Percentiles rank a stretch among this genome's conserved stretches.
Conservation (phyloP, 2,888 invertebrate species). For the Ametastegia equiseti region DNA sequence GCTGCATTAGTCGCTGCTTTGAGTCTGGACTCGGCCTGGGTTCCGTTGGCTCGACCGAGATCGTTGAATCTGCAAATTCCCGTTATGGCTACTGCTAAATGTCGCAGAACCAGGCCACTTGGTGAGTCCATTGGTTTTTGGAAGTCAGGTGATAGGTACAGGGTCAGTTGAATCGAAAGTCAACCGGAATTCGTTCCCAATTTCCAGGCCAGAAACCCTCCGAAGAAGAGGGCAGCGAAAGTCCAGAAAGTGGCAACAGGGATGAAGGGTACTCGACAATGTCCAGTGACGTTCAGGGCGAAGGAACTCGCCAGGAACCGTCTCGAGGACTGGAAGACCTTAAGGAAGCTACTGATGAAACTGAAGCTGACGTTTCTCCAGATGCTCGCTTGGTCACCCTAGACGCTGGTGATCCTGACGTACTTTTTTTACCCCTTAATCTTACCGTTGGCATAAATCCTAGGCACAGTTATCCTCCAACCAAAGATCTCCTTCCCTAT, state of each 20-base stretch:
- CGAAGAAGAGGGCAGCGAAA: conserved; percentile 85
- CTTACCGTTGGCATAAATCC: conserved; percentile 80
- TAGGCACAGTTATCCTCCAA: conserved; percentile 86
- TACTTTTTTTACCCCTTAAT: conserved; percentile 84
- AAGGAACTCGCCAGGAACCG: conserved; percentile 80
- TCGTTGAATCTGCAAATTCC: conserved; percentile 85
- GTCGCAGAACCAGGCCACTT: conserved; percentile 75
- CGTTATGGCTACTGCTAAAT: conserved; percentile 77
- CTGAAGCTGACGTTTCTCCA: conserved; percentile 78
- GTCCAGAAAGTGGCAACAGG: conserved; percentile 86
- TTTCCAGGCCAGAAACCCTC: conserved; percentile 78
- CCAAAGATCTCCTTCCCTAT: conserved; percentile 83
- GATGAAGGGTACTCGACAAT: conserved; percentile 92
- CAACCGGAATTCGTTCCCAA: neutral
- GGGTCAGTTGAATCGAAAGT: neutral
- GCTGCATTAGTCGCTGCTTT: conserved; percentile 77
- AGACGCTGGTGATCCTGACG: conserved; percentile 81
- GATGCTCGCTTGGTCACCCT: conserved; percentile 78
- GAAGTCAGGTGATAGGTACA: neutral
- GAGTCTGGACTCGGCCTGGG: conserved; percentile 84
- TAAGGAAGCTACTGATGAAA: conserved; percentile 86
- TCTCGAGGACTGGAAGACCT: conserved; percentile 83
- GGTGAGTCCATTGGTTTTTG: conserved; percentile 64
- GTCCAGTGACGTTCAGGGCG: conserved; percentile 89
- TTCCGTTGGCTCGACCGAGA: conserved; percentile 83